Percentiles rank a stretch among this genome's conserved stretches.
Conservation (phyloP, 23 tunicate species). For the Halocynthia roretzi region DNA sequence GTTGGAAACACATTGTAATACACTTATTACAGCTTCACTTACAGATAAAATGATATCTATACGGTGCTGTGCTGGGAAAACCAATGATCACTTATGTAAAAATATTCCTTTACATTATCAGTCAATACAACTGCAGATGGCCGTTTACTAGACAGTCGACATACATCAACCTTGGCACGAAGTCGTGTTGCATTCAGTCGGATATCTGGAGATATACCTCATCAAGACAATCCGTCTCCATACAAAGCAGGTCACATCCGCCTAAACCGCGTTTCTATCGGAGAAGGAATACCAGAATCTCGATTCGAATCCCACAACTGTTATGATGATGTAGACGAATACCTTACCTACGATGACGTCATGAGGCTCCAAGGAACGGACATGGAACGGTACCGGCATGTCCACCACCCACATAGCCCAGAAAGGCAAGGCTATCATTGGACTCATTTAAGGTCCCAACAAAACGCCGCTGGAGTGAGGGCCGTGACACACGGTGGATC, state of each 20-base stretch:
- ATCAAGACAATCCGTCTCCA: background rate
- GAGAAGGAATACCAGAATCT: conserved; percentile 24
- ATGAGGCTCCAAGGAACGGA: conserved; percentile 16
- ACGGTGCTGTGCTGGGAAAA: no score
- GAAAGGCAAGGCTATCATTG: conserved; percentile 17
- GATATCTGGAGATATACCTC: background rate
- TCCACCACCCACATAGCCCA: conserved; percentile 9
- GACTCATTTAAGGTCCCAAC: conserved; percentile 4
- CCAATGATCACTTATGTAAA: no score
- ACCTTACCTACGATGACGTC: conserved; percentile 25
- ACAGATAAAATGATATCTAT: no score
- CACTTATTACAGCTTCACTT: no score
- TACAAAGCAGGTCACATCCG: conserved; percentile 8
- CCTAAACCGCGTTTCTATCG: conserved; percentile 20
- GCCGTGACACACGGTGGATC: background rate
- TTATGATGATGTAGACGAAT: conserved; percentile 20
- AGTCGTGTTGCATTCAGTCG: conserved; percentile 6
- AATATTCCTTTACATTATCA: no score
- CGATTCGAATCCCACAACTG: conserved; percentile 1
- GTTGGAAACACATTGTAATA: no score
- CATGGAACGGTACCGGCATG: conserved; percentile 14
- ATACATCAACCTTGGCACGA: background rate
- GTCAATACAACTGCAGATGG: no score
- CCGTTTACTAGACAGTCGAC: background rate
- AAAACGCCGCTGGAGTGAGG: background rate